Percentiles rank a stretch among this genome's conserved stretches.
Evolutionary conservation across 1,140 invertebrate genomes (phyloP).

Genomic region (Meloidogyne floridensis): DNA sequence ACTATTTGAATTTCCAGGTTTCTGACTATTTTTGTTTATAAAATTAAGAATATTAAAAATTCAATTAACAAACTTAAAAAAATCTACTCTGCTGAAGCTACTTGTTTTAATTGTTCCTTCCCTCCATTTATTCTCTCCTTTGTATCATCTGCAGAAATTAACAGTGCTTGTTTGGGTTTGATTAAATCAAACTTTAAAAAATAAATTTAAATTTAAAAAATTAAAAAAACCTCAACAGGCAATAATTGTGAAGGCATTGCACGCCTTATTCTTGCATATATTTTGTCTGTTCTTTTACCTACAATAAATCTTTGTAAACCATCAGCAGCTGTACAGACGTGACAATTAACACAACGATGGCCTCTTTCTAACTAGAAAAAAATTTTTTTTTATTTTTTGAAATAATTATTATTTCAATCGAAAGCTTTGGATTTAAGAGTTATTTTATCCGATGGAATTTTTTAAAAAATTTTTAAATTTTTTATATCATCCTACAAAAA

Average conservation of each 20-base stretch:
- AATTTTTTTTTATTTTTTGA: too few species aligned
- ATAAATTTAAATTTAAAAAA: background rate
- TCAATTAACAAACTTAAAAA: too few species aligned
- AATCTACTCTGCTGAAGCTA: background rate
- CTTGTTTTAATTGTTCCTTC: background rate
- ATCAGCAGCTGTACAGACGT: conserved; percentile 36
- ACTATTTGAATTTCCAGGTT: too few species aligned
- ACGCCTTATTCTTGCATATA: conserved; percentile 28
- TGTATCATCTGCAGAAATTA: background rate
- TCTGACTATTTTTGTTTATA: too few species aligned
- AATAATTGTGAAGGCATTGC: conserved; percentile 31
- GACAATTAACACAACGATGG: conserved; percentile 33
- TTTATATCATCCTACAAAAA: too few species aligned
- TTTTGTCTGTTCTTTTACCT: conserved; percentile 32
- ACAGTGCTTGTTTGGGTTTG: background rate
- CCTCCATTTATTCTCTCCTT: conserved; percentile 11
- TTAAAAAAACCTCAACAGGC: conserved; percentile 26
- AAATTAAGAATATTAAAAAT: too few species aligned
- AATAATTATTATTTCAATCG: too few species aligned
- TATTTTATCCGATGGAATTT: too few species aligned
- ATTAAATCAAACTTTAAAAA: conserved; percentile 8
- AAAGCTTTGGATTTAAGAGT: too few species aligned
- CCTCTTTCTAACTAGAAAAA: conserved; percentile 33
- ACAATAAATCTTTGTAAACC: conserved; percentile 39
- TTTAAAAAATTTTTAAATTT: too few species aligned